A percentile compares a stretch with the other conserved stretches of the same genome.
Evolutionary conservation across 1,140 invertebrate genomes (phyloP).

Genomic region (Heterodera carotae): DNA sequence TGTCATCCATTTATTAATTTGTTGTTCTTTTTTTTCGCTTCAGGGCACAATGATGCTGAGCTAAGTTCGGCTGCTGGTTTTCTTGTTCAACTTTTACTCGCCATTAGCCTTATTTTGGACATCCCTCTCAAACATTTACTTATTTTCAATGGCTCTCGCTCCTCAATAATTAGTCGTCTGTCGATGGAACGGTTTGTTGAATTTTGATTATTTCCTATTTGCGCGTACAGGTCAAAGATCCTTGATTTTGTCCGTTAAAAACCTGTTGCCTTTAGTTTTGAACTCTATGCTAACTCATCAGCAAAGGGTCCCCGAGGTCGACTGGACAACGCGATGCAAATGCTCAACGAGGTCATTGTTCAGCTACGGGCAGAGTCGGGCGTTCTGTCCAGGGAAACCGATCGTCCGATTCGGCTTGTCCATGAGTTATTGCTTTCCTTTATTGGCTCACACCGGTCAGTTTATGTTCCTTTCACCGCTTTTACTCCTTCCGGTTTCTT

Average conservation of each 20-base stretch:
- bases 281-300: conserved; percentile 20
- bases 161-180: conserved; percentile 25
- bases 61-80: conserved; percentile 47
- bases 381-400: conserved; percentile 30
- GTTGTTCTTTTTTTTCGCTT: background rate
- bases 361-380: conserved; percentile 54
- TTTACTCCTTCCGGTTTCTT: conserved; percentile 22
- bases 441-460: conserved; percentile 32
- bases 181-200: conserved; percentile 31
- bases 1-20: background rate
- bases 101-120: conserved; percentile 36
- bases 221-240: too few species aligned
- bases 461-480: background rate
- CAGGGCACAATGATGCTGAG: conserved; percentile 51
- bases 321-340: conserved; percentile 36
- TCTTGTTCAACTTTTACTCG: conserved; percentile 45
- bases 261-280: conserved; percentile 23
- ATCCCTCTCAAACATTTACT: conserved; percentile 41
- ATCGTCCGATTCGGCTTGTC: conserved; percentile 36
- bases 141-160: conserved; percentile 40
- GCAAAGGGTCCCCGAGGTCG: conserved; percentile 30
- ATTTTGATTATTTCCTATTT: conserved; percentile 25
- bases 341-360: conserved; percentile 44
- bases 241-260: too few species aligned
- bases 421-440: conserved; percentile 40